Percentiles rank a stretch among this genome's conserved stretches.
Conservation (phyloP, 2,888 invertebrate species). For the Sinodicranocentrus sp. region DNA sequence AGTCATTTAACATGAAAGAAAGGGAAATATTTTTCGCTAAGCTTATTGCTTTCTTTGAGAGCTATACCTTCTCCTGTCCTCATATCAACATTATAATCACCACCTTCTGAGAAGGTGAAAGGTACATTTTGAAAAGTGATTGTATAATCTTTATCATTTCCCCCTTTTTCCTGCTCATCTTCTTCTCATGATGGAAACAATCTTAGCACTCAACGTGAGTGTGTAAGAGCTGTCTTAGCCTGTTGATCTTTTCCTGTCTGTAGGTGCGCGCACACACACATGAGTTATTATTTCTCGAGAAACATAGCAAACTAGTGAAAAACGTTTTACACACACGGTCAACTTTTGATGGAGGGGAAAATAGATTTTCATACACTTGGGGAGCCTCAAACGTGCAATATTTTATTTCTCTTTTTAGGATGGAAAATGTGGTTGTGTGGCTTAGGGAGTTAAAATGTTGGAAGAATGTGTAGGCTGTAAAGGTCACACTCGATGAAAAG, state of each 20-base stretch:
- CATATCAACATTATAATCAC: no score
- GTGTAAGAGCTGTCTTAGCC: slow-evolving; percentile 15
- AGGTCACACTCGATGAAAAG: slow-evolving; percentile 6
- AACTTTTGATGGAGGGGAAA: no score
- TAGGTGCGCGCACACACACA: not conserved
- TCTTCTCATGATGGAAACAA: slow-evolving; percentile 13
- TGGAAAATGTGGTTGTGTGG: no score
- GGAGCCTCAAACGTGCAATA: no score
- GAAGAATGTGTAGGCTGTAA: not conserved
- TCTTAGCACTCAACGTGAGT: not conserved
- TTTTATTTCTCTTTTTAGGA: no score
- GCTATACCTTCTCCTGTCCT: not conserved
- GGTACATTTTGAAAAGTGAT: not conserved
- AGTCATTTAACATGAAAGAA: slow-evolving; percentile 4
- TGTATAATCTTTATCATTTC: not conserved
- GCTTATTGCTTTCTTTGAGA: not conserved
- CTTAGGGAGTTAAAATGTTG: no score
- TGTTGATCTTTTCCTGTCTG: slow-evolving; percentile 27
- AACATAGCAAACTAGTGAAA: no score
- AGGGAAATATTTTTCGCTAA: slow-evolving; percentile 8
- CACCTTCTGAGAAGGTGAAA: not conserved
- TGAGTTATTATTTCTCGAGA: slow-evolving; percentile 9
- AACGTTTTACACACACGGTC: no score
- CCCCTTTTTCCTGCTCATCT: slow-evolving; percentile 17
- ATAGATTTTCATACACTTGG: no score